phyloP scores from a whole-genome alignment of 2,888 invertebrate species.

The Apantesis nais region DNA sequence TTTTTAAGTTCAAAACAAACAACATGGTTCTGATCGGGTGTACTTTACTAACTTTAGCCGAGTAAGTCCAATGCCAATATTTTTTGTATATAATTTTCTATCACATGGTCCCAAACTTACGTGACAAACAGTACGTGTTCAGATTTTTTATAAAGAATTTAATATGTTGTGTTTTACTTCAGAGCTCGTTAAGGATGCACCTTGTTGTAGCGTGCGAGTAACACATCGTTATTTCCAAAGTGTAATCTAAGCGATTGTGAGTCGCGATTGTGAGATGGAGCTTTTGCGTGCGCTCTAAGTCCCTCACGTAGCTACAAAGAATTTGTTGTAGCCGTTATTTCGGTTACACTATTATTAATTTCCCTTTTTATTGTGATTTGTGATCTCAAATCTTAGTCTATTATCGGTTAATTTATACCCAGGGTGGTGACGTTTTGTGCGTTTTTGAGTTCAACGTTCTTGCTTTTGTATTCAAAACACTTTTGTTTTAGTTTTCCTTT shows the following conservation, averaged over 20 bases:
- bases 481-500: neutral
- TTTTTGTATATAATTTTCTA: too few species aligned
- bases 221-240: slow-evolving; percentile 56
- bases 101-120: too few species aligned
- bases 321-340: slow-evolving; percentile 32
- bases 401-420: slow-evolving; percentile 30
- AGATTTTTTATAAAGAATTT: neutral
- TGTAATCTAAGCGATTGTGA: slow-evolving; percentile 69
- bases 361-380: slow-evolving; percentile 38
- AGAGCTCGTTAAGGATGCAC: slow-evolving; percentile 28
- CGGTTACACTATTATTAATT: slow-evolving; percentile 41
- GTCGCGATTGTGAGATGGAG: slow-evolving; percentile 69
- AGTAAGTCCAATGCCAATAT: too few species aligned
- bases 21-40: too few species aligned
- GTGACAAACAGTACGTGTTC: neutral
- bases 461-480: slow-evolving; percentile 4
- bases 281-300: slow-evolving; percentile 64
- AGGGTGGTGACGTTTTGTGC: slow-evolving; percentile 12
- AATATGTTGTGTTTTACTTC: neutral
- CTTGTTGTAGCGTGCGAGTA: slow-evolving; percentile 26
- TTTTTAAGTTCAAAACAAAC: too few species aligned
- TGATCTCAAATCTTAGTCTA: slow-evolving; percentile 30
- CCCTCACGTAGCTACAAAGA: slow-evolving; percentile 23
- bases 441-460: slow-evolving; percentile 3
- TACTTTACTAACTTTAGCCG: too few species aligned